Evolutionary conservation across 2,888 invertebrate species (phyloP), one percentile per base, ranked within the genome.

Genomic region (Pogonocherus hispidulus): DNA sequence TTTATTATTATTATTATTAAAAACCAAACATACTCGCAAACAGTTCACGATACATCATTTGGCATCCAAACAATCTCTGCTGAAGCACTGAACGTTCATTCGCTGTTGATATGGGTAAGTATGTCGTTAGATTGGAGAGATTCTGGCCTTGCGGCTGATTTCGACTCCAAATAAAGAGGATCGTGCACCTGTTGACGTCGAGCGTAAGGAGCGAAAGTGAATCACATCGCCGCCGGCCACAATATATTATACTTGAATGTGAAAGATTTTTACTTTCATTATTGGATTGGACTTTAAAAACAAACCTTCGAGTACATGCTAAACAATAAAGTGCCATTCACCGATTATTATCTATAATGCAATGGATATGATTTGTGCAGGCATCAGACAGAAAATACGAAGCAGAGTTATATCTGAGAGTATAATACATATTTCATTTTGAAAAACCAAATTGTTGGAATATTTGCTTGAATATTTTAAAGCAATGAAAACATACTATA

Each of bases 71-170:
- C 32, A 32, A 32, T 16, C 41, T 41, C 41, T n/a, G 41, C n/a
- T 5, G 16, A 16, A 41, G 8, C 11, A n/a, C 27, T 46, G 35
- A 37, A 18, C 16, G 16, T 49, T 41, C 32, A 37, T 27, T 18
- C 4, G 14, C 3, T 9, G 8, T 19, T 46, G 66, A 70, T 74
- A 71, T 73, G 72, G 74, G 74, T 76, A 77, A 76, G 73, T 77
- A 56, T 73, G 75, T 66, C 77, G 66, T 66, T 62, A 57, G 57
- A 63, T 18, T 23, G 66, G 67, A 72, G 74, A 76, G 72, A 76
- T 75, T 72, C 63, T 63, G 16, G 60, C 67, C 75, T 60, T 22
- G 19, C 52, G 75, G 70, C 66, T 2, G 68, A 70, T 76, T 73
- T 74, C 71, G 59, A 66, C 23, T 70, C 74, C 64, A 67, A 72